A percentile compares a stretch with the other conserved stretches of the same genome.
Evolutionary conservation across 2,888 invertebrate genomes (phyloP).

Genomic region (Clanis bilineata): DNA sequence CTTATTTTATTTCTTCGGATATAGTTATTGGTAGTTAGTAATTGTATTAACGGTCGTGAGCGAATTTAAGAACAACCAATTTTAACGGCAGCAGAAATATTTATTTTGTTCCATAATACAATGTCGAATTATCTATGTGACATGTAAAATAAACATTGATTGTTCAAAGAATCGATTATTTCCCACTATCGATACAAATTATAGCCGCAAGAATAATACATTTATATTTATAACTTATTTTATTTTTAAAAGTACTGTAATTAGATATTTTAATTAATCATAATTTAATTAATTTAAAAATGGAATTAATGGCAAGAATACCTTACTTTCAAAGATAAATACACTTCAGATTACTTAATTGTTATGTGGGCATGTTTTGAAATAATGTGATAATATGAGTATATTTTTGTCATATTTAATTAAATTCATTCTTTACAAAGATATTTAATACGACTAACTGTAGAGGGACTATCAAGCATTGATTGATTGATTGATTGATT

Average conservation of each 20-base stretch:
- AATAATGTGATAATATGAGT: no score
- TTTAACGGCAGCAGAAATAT: not conserved
- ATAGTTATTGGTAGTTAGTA: slow-evolving; percentile 3
- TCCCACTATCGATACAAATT: not conserved
- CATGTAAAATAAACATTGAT: not conserved
- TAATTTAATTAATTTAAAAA: not conserved
- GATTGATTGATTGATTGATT: no score
- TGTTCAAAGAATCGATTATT: not conserved
- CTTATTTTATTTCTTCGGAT: slow-evolving; percentile 31
- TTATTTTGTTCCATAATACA: not conserved
- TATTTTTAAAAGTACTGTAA: slow-evolving; percentile 2
- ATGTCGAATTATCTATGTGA: not conserved
- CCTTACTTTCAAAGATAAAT: not conserved
- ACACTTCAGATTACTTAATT: not conserved
- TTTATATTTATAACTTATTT: slow-evolving; percentile 5
- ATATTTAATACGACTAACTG: no score
- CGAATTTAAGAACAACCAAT: slow-evolving; percentile 18
- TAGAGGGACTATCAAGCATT: no score
- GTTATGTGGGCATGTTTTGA: not conserved
- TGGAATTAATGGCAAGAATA: not conserved
- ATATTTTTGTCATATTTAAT: no score
- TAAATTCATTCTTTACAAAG: no score
- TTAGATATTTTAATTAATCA: not conserved
- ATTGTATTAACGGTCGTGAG: slow-evolving; percentile 24
- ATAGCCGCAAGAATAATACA: slow-evolving; percentile 19